Evolutionary conservation across 2,797 vertebrate species (phyloP).

Genomic region (Liasis olivaceus): DNA sequence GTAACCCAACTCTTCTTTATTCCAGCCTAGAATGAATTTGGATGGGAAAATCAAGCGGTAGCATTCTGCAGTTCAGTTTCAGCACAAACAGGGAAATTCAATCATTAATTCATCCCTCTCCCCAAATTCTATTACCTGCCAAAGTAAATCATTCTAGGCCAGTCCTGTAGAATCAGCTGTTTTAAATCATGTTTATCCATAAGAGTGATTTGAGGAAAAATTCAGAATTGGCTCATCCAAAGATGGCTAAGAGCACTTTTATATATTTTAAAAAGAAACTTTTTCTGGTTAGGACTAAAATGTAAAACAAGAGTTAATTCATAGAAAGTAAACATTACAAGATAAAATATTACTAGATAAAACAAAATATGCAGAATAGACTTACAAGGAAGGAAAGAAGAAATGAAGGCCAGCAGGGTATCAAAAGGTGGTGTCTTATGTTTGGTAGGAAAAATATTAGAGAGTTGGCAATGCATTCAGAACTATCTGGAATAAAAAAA

Average conservation of each 20-base stretch:
- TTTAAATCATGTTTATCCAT: background rate
- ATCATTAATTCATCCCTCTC: background rate
- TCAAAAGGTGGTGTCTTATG: background rate
- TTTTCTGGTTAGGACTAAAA: background rate
- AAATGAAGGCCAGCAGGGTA: background rate
- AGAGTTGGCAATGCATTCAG: constrained; percentile 8
- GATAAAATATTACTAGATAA: background rate
- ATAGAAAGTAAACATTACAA: background rate
- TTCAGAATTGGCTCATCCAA: background rate
- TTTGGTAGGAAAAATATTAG: constrained; percentile 7
- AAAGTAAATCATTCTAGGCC: background rate
- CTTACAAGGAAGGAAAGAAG: background rate
- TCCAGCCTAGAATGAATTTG: no score
- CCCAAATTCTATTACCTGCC: background rate
- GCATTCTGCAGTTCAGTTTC: background rate
- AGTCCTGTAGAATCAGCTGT: background rate
- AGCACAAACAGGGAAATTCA: background rate
- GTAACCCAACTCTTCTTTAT: background rate
- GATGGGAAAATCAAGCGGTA: background rate
- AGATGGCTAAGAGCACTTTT: background rate
- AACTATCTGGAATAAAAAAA: constrained; percentile 20
- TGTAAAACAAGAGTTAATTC: background rate
- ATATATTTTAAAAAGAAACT: background rate
- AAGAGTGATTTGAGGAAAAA: background rate
- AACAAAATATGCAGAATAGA: constrained; percentile 4